Evolutionary conservation across 2,113 vertebrate species (phyloP), one percentile per base, ranked within the genome.

Genomic region (Chloropsis cyanopogon): DNA sequence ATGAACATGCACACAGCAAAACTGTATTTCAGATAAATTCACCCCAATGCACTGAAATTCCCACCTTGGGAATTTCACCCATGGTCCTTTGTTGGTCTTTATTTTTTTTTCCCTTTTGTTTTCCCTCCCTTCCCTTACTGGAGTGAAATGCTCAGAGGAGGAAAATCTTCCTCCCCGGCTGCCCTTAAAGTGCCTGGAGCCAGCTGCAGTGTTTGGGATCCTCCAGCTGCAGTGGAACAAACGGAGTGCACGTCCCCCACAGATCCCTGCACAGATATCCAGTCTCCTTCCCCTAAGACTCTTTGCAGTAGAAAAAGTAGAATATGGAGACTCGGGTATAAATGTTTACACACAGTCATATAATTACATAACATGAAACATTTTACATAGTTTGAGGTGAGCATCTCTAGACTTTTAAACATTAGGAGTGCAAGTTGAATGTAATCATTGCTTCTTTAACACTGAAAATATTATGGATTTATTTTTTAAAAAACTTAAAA

Each of bases 381-480:
- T 91, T 96, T 96, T 97, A 97, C 96, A 95, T 92, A 92, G 96
- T 96, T 97, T 96, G 96, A 97, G 97, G 93, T 97, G 97, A 98
- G 96, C 96, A 91, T 98, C 93, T 93, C 81, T 94, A 95, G 93
- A 97, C 86, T 98, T 97, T 95, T 70, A 90, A 96, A 97, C 95
- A 86, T 76, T 29, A 97, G 96, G 95, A 97, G 95, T 98, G 98
- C 97, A 97, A 98, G 97, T 98, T 95, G 92, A 97, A 98, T 96
- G 88, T 96, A 92, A 93, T 95, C 97, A 97, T 98, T 97, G 96
- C 96, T 95, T 97, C 94, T 97, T 96, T 96, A 97, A 97, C 98
- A 98, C 96, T 96, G 97, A 97, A 98, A 98, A 97, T 98, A 96
- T 88, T 96, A 97, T 97, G 97, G 94, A 94, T 97, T 97, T 93